Conservation (phyloP, 2,113 vertebrate genomes). For the Chroicocephalus ridibundus region DNA sequence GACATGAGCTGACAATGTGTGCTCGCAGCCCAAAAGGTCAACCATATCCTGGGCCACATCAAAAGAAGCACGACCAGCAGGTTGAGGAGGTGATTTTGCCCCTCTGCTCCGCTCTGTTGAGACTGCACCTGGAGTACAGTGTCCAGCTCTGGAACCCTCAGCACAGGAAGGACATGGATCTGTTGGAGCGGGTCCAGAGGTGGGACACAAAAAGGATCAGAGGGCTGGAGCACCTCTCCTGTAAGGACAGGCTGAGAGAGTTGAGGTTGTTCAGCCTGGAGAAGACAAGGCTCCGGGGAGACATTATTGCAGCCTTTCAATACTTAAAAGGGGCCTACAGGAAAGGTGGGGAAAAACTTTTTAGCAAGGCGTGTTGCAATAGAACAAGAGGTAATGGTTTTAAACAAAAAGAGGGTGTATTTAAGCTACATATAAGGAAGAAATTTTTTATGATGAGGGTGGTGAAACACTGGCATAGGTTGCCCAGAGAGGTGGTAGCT, state of each 20-base stretch:
- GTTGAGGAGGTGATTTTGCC: neutral
- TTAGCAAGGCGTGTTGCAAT: neutral
- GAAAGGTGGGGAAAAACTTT: neutral
- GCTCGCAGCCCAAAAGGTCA: neutral
- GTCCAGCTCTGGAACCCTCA: neutral
- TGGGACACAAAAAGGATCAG: neutral
- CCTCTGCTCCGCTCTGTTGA: neutral
- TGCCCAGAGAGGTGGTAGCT: neutral
- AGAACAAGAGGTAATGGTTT: neutral
- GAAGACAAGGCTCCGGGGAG: neutral
- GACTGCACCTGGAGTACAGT: neutral
- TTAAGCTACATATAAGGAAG: neutral
- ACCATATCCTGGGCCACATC: neutral
- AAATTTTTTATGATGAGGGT: neutral
- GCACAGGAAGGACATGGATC: neutral
- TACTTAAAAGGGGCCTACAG: neutral
- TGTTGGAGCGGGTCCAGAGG: neutral
- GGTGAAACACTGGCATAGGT: neutral
- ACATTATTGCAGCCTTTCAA: neutral
- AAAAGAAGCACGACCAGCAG: neutral
- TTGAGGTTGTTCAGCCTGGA: neutral
- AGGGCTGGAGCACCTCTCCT: neutral
- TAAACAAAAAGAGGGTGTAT: neutral
- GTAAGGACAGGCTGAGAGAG: neutral
- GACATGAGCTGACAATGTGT: neutral